phyloP scores from a whole-genome alignment of 1,140 invertebrate species.

The Calliopsis andreniformis region DNA sequence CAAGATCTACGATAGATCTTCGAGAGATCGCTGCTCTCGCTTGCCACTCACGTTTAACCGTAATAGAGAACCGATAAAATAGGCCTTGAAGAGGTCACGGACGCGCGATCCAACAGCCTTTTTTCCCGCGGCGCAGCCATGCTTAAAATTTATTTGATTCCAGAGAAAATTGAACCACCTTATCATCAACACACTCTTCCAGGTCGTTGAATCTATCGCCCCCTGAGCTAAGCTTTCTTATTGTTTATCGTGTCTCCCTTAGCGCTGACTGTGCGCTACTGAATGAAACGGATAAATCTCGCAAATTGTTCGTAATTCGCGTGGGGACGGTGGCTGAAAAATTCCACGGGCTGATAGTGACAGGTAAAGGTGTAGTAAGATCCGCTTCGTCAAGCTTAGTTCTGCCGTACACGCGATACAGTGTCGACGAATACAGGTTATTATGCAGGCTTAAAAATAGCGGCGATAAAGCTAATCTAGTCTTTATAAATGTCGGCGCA shows the following conservation, averaged over 20 bases:
- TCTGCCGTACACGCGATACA: too few species aligned
- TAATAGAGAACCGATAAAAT: constrained; percentile 7
- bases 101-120: background rate
- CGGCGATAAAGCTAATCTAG: too few species aligned
- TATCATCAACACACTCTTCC: constrained; percentile 13
- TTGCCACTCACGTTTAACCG: constrained; percentile 22
- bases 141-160: constrained; percentile 38
- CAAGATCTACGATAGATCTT: background rate
- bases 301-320: background rate
- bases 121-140: background rate
- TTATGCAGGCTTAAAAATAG: too few species aligned
- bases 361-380: too few species aligned
- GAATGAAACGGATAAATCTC: background rate
- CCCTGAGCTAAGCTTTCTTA: background rate
- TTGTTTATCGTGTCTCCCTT: constrained; percentile 7
- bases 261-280: too few species aligned
- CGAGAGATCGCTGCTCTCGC: background rate
- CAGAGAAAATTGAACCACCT: constrained; percentile 20
- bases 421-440: too few species aligned
- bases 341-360: too few species aligned
- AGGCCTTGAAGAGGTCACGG: background rate
- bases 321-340: background rate
- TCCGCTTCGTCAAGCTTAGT: too few species aligned
- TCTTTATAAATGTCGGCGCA: too few species aligned
- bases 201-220: background rate